Conservation (phyloP, 92 coral and sea anemone genomes). For the Plumapathes pennacea region DNA sequence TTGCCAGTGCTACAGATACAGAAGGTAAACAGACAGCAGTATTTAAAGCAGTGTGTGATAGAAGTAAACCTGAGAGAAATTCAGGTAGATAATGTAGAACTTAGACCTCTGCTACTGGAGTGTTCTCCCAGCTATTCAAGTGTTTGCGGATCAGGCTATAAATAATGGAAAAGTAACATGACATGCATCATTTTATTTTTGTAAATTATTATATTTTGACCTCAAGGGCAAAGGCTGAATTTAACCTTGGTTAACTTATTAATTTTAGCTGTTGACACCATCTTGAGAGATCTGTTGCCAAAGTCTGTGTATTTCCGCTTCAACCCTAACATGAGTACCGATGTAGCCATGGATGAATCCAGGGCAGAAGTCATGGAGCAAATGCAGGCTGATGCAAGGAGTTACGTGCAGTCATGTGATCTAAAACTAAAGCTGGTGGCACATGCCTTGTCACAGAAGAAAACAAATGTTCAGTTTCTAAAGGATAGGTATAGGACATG, state of each 20-base stretch:
- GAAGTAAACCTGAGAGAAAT: background rate
- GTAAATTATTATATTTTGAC: too few species aligned
- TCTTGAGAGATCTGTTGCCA: slow-evolving; percentile 85
- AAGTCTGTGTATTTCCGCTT: slow-evolving; percentile 70
- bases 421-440: slow-evolving; percentile 44
- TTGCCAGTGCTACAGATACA: slow-evolving; percentile 99
- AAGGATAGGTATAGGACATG: slow-evolving; percentile 63
- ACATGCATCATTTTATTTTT: too few species aligned
- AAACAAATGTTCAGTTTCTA: slow-evolving; percentile 45
- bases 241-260: too few species aligned
- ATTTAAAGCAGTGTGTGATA: too few species aligned
- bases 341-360: slow-evolving; percentile 90
- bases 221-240: too few species aligned
- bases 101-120: background rate
- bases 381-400: slow-evolving; percentile 72
- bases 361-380: slow-evolving; percentile 75
- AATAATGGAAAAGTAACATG: too few species aligned
- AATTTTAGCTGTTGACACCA: slow-evolving; percentile 96
- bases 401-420: slow-evolving; percentile 72
- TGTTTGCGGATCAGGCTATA: too few species aligned
- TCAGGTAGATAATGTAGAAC: background rate
- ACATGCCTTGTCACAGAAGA: slow-evolving; percentile 50
- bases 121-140: too few species aligned
- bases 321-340: slow-evolving; percentile 84
- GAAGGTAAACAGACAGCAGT: too few species aligned